Evolutionary conservation across 1,140 invertebrate species (phyloP), one percentile per base, ranked within the genome.

Genomic region (Tetragnatha versicolor): DNA sequence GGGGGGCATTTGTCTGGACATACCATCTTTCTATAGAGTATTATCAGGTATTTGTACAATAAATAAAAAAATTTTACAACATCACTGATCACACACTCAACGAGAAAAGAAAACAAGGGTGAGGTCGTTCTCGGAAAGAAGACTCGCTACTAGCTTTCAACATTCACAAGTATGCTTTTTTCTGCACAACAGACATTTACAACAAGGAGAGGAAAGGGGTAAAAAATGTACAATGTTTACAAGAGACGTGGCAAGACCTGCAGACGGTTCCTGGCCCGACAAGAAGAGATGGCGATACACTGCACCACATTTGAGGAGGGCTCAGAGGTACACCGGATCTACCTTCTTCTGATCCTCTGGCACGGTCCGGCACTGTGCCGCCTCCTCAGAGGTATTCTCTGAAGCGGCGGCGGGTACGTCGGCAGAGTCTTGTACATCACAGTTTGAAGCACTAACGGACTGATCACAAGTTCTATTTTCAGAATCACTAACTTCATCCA

Each of bases 21-120:
- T 51, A 35, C 42, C 27, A 63, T 49, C 17, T 35, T 35, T 37
- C 39, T 39, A 6, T 63, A 27, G 27, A 75, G 22, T 49, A 55
- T 33, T 35, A 61, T 47, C 27, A 25, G 35, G 22, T 53, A 55
- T 77, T 77, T 77, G 73, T 77, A 77, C 73, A 77, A 77, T 77
- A 77, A 77, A 77, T 77, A 77, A 77, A n/a, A n/a, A 66, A 65
- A 65, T 35, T 66, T 65, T 55, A 77, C 73, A 61, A 65, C 70
- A 69, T 47, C 45, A 70, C 55, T 65, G 25, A 65, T 51, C 55
- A 75, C 72, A 66, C 61, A 77, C 31, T 45, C 22, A 20, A 73
- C 69, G n/a, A n/a, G n/a, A 73, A 42, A 42, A 45, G 20, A 68
- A 68, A 68, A 68, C 65, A 35, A 22, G 27, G 25, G 17, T 42